Conservation (phyloP, 1,140 invertebrate species). For the Zaprionus camerounensis region DNA sequence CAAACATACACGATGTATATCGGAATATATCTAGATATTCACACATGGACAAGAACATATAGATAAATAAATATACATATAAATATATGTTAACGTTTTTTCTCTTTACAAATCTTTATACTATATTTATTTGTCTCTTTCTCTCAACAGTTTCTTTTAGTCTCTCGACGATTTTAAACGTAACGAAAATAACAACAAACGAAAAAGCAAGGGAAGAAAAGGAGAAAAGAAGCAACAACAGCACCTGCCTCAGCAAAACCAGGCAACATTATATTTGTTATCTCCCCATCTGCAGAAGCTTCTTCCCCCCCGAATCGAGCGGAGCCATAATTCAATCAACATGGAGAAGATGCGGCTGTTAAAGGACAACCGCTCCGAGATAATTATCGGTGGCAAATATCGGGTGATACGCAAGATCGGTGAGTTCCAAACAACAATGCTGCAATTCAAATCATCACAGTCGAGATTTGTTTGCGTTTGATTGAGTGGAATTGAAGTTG, state of each 20-base stretch:
- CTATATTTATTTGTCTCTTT: slow-evolving; percentile 2
- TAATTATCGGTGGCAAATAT: slow-evolving; percentile 96
- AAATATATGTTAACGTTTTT: slow-evolving; percentile 27
- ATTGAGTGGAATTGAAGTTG: neutral
- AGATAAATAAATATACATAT: slow-evolving; percentile 20
- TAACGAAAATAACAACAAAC: neutral
- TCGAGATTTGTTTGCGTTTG: neutral
- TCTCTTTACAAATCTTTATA: slow-evolving; percentile 29
- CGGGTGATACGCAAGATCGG: slow-evolving; percentile 97
- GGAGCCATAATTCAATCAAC: slow-evolving; percentile 42
- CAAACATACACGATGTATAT: neutral
- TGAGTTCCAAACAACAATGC: slow-evolving; percentile 39
- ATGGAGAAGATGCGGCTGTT: slow-evolving; percentile 80
- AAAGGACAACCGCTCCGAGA: slow-evolving; percentile 86
- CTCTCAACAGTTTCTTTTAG: slow-evolving; percentile 11
- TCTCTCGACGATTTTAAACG: neutral
- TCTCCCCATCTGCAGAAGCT: neutral
- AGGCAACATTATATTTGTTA: neutral
- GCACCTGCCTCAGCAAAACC: neutral
- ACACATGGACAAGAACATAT: slow-evolving; percentile 2
- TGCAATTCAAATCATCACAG: neutral
- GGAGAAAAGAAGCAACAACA: neutral
- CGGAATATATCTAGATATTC: neutral
- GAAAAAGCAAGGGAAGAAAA: neutral
- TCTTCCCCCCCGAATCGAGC: neutral